Evolutionary conservation across 2,113 vertebrate genomes (phyloP).

Genomic region (Salvelinus namaycush): DNA sequence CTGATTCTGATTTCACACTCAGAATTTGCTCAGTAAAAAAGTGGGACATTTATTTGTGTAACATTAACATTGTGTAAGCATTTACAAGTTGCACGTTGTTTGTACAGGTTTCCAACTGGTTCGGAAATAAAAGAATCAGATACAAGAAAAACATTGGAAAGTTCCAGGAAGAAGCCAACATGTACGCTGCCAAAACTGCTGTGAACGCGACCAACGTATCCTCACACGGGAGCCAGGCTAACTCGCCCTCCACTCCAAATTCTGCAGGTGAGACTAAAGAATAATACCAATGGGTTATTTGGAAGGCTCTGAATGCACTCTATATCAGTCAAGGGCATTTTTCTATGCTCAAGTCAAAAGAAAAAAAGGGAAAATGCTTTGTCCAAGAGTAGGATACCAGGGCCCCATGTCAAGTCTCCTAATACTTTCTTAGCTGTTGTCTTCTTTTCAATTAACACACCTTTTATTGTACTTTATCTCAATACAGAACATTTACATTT

Average conservation of each 20-base stretch:
- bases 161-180: conserved; percentile 99
- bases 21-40: neutral
- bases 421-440: conserved; percentile 43
- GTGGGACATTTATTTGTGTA: conserved; percentile 26
- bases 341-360: neutral
- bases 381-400: conserved; percentile 33
- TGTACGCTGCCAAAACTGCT: conserved; percentile 99
- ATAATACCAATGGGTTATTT: neutral
- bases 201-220: conserved; percentile 95
- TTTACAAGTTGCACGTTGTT: conserved; percentile 38
- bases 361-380: conserved; percentile 8
- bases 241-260: conserved; percentile 98
- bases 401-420: conserved; percentile 60
- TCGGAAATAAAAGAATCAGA: conserved; percentile 99
- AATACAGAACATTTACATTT: neutral
- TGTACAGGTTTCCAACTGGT: conserved; percentile 99
- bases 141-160: conserved; percentile 99
- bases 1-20: conserved; percentile 5
- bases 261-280: conserved; percentile 85
- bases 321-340: neutral
- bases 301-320: neutral
- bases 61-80: conserved; percentile 24
- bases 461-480: conserved; percentile 11
- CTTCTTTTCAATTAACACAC: conserved; percentile 19
- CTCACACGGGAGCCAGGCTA: conserved; percentile 98